A percentile compares a stretch with the other conserved stretches of the same genome.
Evolutionary conservation across 2,888 invertebrate species (phyloP).

Genomic region (Bellardia pandia): DNA sequence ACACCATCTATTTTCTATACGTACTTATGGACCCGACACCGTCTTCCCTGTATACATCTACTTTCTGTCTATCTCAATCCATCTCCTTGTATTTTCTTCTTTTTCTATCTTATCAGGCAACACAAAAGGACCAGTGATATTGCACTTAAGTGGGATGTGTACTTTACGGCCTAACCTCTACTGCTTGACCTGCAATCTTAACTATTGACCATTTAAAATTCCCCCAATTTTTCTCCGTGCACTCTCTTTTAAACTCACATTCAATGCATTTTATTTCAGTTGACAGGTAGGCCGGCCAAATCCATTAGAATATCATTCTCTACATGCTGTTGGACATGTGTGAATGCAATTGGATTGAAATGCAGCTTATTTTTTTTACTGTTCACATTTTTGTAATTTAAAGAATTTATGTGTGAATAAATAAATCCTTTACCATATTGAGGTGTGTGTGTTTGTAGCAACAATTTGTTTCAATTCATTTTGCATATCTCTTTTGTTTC

Average conservation of each 20-base stretch:
- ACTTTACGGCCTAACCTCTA: no score
- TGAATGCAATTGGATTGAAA: conserved; percentile 42
- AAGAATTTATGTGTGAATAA: conserved; percentile 55
- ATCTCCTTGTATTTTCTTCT: no score
- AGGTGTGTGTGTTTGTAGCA: conserved; percentile 38
- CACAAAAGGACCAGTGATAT: no score
- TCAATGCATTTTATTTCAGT: not conserved
- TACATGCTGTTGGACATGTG: conserved; percentile 35
- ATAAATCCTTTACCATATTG: conserved; percentile 46
- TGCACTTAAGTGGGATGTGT: no score
- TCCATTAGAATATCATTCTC: conserved; percentile 56
- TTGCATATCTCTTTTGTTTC: not conserved
- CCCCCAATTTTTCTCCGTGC: not conserved
- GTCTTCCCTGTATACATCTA: no score
- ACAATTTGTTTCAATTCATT: conserved; percentile 49
- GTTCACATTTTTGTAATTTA: conserved; percentile 29
- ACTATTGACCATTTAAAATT: no score
- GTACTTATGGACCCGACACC: no score
- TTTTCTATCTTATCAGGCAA: no score
- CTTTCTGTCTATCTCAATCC: no score
- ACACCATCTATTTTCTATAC: no score
- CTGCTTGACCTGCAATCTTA: no score
- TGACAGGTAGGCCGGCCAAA: conserved; percentile 35
- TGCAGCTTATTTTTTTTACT: conserved; percentile 13
- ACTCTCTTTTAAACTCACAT: not conserved